Evolutionary conservation across 2,888 invertebrate species (phyloP).

Genomic region (Aethes cnicana): DNA sequence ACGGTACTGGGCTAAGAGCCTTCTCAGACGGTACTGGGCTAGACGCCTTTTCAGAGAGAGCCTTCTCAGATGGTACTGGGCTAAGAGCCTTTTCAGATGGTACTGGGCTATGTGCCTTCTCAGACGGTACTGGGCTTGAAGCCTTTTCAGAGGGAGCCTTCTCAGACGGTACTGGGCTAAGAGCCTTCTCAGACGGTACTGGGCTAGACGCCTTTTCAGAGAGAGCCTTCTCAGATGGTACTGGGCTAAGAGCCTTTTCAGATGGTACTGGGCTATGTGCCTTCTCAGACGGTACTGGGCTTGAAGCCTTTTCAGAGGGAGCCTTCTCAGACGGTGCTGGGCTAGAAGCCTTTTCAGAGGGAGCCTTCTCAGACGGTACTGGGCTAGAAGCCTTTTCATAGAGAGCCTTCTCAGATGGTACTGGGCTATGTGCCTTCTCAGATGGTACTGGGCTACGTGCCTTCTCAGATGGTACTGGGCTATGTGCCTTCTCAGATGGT

Average conservation of each 20-base stretch:
- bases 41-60: neutral
- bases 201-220: slow-evolving; percentile 1
- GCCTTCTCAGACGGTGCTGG: slow-evolving; percentile 6
- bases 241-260: neutral
- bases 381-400: no score
- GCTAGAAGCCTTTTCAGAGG: slow-evolving; percentile 18
- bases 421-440: slow-evolving; percentile 21
- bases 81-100: neutral
- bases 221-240: neutral
- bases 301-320: neutral
- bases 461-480: slow-evolving; percentile 21
- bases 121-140: neutral
- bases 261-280: neutral
- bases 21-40: neutral
- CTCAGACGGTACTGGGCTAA: neutral
- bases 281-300: neutral
- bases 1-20: neutral
- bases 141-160: neutral
- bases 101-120: no score
- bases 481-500: neutral
- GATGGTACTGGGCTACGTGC: no score
- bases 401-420: slow-evolving; percentile 3
- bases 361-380: slow-evolving; percentile 12
- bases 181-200: neutral
- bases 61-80: neutral